Percentiles rank a stretch among this genome's conserved stretches.
Evolutionary conservation across 2,888 invertebrate genomes (phyloP).

Genomic region (Drosophila siamana): DNA sequence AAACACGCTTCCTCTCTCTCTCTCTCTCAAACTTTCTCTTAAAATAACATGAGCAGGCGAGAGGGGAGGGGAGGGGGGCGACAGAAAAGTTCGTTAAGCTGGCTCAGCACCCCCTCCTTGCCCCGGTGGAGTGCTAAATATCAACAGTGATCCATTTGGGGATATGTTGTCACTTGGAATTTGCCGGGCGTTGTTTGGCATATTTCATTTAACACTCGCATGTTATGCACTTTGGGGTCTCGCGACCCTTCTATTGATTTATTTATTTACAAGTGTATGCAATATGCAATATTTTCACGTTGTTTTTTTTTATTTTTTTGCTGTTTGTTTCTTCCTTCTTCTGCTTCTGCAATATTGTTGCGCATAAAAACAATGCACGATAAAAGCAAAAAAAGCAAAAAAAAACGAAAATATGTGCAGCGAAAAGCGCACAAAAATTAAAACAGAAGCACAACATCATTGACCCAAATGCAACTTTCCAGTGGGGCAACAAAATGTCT

Average conservation of each 20-base stretch:
- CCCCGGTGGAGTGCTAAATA: conserved; percentile 8
- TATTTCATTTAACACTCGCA: conserved; percentile 27
- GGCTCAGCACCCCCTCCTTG: neutral
- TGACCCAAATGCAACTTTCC: conserved; percentile 60
- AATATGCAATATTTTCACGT: conserved; percentile 48
- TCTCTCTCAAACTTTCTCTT: neutral
- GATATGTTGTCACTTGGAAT: conserved; percentile 27
- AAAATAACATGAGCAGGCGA: conserved; percentile 18
- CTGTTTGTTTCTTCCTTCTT: conserved; percentile 17
- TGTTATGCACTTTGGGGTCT: conserved; percentile 18
- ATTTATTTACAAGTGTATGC: conserved; percentile 47
- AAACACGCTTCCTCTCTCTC: neutral
- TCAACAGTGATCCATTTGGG: conserved; percentile 15
- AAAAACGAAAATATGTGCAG: too few species aligned
- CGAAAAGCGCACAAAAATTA: conserved; percentile 24
- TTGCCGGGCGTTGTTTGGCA: conserved; percentile 15
- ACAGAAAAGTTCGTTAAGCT: neutral
- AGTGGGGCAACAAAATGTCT: conserved; percentile 34
- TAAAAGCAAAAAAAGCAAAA: too few species aligned
- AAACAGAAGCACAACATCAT: conserved; percentile 60
- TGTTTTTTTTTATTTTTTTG: too few species aligned
- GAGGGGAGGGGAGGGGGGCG: too few species aligned
- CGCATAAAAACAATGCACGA: conserved; percentile 15
- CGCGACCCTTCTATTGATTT: conserved; percentile 49
- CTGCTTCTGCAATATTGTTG: conserved; percentile 45